Evolutionary conservation across 2,888 invertebrate species (phyloP).

Genomic region (Euzophera pinguis): DNA sequence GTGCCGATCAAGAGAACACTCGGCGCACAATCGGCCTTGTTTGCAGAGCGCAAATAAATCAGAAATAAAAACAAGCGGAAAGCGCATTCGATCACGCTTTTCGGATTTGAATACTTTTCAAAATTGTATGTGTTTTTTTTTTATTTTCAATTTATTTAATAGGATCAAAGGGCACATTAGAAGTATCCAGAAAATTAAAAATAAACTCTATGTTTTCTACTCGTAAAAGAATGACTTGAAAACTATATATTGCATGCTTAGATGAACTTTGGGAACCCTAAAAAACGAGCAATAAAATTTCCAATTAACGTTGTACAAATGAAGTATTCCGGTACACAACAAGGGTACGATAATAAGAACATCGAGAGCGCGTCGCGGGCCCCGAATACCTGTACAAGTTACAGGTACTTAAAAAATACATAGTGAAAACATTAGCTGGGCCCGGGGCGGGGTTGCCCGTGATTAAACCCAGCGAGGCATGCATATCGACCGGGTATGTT

Average conservation of each 20-base stretch:
- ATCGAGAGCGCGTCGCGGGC: slow-evolving; percentile 31
- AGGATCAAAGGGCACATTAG: no score
- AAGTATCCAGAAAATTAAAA: no score
- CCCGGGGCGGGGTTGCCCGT: slow-evolving; percentile 62
- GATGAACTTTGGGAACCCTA: not conserved
- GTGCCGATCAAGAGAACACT: slow-evolving; percentile 25
- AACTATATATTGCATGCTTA: not conserved
- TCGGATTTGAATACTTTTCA: no score
- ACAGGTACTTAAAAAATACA: slow-evolving; percentile 71
- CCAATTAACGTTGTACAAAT: slow-evolving; percentile 36
- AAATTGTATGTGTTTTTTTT: no score
- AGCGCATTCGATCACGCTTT: no score
- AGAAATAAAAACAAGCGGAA: not conserved
- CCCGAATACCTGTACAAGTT: slow-evolving; percentile 41
- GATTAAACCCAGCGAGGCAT: slow-evolving; percentile 77
- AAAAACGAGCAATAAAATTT: slow-evolving; percentile 21
- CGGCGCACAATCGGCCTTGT: slow-evolving; percentile 18
- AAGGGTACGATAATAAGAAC: slow-evolving; percentile 28
- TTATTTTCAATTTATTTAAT: no score
- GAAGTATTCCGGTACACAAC: slow-evolving; percentile 18
- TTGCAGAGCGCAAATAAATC: not conserved
- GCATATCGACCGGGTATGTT: slow-evolving; percentile 74
- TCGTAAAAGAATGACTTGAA: not conserved
- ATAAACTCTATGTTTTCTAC: no score
- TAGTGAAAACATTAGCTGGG: slow-evolving; percentile 71